phyloP scores from a whole-genome alignment of 2,888 invertebrate genomes.

The Lasioglossum leucozonium region DNA sequence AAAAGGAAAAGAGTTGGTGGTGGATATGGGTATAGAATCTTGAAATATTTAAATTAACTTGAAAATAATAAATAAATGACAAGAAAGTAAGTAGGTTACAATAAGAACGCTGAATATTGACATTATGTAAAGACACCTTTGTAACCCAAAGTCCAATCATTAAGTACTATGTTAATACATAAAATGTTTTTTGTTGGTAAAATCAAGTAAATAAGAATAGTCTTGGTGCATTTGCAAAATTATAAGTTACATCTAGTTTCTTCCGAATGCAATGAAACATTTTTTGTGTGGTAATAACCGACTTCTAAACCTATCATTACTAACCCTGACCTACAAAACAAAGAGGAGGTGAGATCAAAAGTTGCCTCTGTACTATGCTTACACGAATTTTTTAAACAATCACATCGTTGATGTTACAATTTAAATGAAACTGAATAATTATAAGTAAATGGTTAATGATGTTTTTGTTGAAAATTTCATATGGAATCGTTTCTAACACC shows the following conservation, averaged over 20 bases:
- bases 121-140: no score
- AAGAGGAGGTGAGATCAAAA: background rate
- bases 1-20: no score
- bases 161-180: no score
- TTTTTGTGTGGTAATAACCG: slow-evolving; percentile 47
- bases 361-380: slow-evolving; percentile 20
- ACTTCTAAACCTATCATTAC: slow-evolving; percentile 49
- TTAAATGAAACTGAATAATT: slow-evolving; percentile 8
- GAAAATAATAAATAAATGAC: no score
- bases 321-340: slow-evolving; percentile 58
- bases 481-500: background rate
- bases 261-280: slow-evolving; percentile 30
- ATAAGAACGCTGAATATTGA: no score
- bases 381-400: slow-evolving; percentile 30
- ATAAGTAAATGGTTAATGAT: background rate
- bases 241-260: background rate
- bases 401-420: slow-evolving; percentile 14
- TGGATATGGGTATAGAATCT: no score
- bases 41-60: no score
- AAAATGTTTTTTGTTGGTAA: no score
- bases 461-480: slow-evolving; percentile 24
- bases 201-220: background rate
- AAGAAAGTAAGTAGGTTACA: no score
- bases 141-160: no score
- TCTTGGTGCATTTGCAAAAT: background rate